Percentiles rank a stretch among this genome's conserved stretches.
phyloP scores from a whole-genome alignment of 92 coral and sea anemone genomes.

The Porites lobata region DNA sequence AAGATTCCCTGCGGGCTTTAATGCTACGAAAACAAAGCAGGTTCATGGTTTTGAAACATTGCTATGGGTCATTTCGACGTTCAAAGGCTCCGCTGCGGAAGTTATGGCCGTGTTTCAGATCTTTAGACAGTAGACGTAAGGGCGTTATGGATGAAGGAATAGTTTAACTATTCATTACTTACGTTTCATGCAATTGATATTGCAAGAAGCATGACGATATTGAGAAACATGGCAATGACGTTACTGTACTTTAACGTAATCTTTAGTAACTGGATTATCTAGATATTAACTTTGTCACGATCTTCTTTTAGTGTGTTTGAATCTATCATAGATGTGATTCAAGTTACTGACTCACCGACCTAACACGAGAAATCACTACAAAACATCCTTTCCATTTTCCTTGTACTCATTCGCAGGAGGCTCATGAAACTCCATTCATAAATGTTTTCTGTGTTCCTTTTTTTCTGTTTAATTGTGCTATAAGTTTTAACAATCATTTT shows the following conservation, averaged over 20 bases:
- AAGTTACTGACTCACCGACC: no score
- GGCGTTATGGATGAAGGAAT: slow-evolving; percentile 1
- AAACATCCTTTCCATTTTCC: no score
- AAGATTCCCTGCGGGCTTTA: not conserved
- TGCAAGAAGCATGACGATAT: not conserved
- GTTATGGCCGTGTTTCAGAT: not conserved
- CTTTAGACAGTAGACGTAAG: not conserved
- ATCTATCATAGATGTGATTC: not conserved
- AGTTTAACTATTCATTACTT: not conserved
- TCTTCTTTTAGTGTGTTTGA: not conserved
- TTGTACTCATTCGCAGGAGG: no score
- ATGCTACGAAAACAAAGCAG: no score
- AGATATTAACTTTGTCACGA: slow-evolving; percentile 4
- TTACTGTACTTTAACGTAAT: slow-evolving; percentile 9
- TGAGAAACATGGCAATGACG: slow-evolving; percentile 2
- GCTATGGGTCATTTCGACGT: not conserved
- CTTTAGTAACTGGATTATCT: not conserved
- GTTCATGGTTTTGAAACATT: not conserved
- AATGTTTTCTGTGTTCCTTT: no score
- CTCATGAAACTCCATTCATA: no score
- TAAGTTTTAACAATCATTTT: no score
- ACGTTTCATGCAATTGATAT: not conserved
- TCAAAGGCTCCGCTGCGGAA: no score
- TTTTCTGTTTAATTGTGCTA: no score
- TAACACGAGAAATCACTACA: no score